Base-by-base conservation (phyloP, 2,888 invertebrate species). In the Electrophaes corylata region DNA sequence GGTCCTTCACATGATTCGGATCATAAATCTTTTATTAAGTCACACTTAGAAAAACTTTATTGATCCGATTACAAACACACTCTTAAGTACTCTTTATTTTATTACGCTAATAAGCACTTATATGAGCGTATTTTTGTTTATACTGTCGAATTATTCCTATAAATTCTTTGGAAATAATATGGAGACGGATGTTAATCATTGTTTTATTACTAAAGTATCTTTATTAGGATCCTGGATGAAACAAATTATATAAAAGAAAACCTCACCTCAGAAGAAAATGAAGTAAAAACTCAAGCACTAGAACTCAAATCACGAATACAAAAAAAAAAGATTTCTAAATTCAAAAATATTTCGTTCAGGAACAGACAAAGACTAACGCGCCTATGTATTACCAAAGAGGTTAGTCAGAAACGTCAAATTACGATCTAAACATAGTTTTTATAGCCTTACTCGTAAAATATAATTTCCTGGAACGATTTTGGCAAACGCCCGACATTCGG, bases 391-490 rank as follows among this genome's bases (percentile, higher is more conserved):
- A 53, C 33, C 31, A 60, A 60, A 55, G 43, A 60, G 59, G 59
- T 56, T 46, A 14, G 44, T 56, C 39, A 49, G 4, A 50, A 55
- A 52, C 41, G 45, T 51, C 48, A 62, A 54, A 64, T 20, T 47
- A 60, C 63, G 52, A 55, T 62, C 57, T 60, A 75, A 72, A 71
- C 46, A 54, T 62, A 61, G 50, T 52, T 63, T 71, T 72, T 69
- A 71, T 69, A 67, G 69, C 45, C 55, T 59, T 57, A 59, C 65
- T 71, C 64, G 55, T 72, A 72, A 72, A 72, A 62, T 65, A 58
- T 52, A 39, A 60, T 66, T 76, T 74, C 73, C 62, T 65, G 73
- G 71, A 75, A 76, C 62, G 57, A 60, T 74, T 80, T 80, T 75
- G 76, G 75, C 75, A 75, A 73, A 69, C 66, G 65, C 40, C 56